These are phyloP conservation scores for Xestia ashworthii DNA, from an alignment of 2,888 invertebrate species.

Conservation along the genomic window DNA sequence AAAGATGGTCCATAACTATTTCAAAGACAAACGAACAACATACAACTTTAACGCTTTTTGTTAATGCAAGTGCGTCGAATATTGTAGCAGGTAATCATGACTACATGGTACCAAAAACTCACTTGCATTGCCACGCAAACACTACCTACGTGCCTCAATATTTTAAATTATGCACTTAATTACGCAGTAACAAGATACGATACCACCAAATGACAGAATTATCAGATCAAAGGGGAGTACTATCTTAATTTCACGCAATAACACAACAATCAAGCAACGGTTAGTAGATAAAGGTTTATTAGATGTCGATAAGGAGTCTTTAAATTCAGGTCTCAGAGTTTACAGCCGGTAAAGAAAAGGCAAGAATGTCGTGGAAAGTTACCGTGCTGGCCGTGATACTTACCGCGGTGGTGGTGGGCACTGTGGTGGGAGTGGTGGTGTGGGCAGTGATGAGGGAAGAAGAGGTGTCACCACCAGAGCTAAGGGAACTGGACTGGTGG, in stretches of 20 bases:
- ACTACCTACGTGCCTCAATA: not conserved
- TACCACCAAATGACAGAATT: constrained; percentile 10
- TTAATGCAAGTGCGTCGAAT: not conserved
- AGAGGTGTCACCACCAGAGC: constrained; percentile 85
- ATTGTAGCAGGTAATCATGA: not conserved
- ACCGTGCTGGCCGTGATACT: constrained; percentile 35
- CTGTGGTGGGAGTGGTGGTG: constrained; percentile 69
- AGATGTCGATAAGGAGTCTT: constrained; percentile 51
- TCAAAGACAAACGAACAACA: not conserved
- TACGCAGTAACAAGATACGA: constrained; percentile 10
- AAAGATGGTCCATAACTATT: not conserved
- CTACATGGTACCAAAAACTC: not conserved
- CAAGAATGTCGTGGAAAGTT: constrained; percentile 33
- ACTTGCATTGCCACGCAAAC: not conserved
- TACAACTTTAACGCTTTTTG: not conserved
- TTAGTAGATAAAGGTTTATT: constrained; percentile 37
- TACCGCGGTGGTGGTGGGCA: constrained; percentile 65
- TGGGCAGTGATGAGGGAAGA: constrained; percentile 73
- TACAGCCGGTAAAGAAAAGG: not conserved
- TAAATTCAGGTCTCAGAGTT: constrained; percentile 43
- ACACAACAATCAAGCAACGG: constrained; percentile 27
- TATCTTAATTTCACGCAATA: constrained; percentile 24
- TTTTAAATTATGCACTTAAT: not conserved
- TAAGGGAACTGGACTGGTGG: constrained; percentile 80
- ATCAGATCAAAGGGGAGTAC: constrained; percentile 23